phyloP scores from a whole-genome alignment of 2,113 vertebrate genomes.

The Rhinoderma darwinii region DNA sequence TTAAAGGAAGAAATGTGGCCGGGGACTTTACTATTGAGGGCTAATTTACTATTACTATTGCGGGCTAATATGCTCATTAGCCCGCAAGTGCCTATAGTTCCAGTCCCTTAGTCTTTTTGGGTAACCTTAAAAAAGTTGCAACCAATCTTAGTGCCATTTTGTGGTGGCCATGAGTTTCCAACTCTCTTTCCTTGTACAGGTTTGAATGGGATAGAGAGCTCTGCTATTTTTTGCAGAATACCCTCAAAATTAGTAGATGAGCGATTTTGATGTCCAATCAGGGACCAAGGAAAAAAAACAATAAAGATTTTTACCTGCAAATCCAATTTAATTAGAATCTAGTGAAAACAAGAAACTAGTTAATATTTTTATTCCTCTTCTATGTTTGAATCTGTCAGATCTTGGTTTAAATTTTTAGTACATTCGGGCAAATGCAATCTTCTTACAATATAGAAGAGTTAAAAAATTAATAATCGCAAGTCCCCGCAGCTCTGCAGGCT shows the following conservation, averaged over 20 bases:
- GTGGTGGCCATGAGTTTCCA: neutral
- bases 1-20: no score
- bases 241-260: neutral
- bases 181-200: neutral
- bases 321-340: neutral
- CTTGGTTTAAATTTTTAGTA: neutral
- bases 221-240: no score
- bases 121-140: no score
- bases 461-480: conserved; percentile 8
- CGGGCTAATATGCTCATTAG: no score
- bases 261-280: neutral
- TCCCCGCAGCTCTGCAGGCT: neutral
- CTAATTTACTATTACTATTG: no score
- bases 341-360: neutral
- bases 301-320: neutral
- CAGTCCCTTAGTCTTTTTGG: neutral
- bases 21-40: no score
- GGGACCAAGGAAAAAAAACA: neutral
- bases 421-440: neutral
- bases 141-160: neutral
- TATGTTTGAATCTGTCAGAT: neutral
- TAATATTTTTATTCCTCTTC: neutral
- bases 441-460: conserved; percentile 11
- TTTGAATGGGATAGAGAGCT: neutral
- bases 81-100: no score